Evolutionary conservation across 2,888 invertebrate species (phyloP), one percentile per base, ranked within the genome.

Genomic region (Eristalinus sepulchralis): DNA sequence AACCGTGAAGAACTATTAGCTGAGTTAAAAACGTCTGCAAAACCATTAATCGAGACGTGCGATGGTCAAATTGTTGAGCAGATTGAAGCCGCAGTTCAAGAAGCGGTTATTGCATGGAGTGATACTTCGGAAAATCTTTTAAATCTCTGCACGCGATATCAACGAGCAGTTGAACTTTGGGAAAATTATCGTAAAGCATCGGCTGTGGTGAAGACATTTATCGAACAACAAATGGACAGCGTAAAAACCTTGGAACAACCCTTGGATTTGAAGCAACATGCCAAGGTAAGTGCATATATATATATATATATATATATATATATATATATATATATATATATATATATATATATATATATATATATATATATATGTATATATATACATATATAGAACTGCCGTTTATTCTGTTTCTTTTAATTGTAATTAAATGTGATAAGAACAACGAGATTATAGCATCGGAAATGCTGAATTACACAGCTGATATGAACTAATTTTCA

Each of bases 101-200:
- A 96, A 90, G 97, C 97, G 17, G 96, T 96, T 13, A 94, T 95
- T 4, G 96, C 96, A 53, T 97, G 97, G 94, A 95, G 96, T 89
- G 96, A 96, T 90, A 97, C 97, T n/a, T 95, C 96, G 91, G 94
- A 94, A 88, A 96, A 96, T 91, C 94, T 97, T 88, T 95, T 95
- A 88, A 95, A 96, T 89, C 94, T 97, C 89, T 96, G 96, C 92
- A 95, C 92, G 89, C 94, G 95, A 89, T 97, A 97, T 93, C 96
- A 96, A 91, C 95, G 96, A 91, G 97, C 97, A 3, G 96, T 97
- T 76, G 95, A 95, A 66, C 94, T 97, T 81, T 97, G 97, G 97
- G 94, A 95, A 90, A 95, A 95, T 83, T 97, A 97, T 93, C 94
- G 95, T 53, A 96, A 96, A 91, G 96, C 97, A 9, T 96, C 96